These are phyloP conservation scores for Drosophila funebris DNA, from an alignment of 1,140 invertebrate species.

Conservation along the genomic window DNA sequence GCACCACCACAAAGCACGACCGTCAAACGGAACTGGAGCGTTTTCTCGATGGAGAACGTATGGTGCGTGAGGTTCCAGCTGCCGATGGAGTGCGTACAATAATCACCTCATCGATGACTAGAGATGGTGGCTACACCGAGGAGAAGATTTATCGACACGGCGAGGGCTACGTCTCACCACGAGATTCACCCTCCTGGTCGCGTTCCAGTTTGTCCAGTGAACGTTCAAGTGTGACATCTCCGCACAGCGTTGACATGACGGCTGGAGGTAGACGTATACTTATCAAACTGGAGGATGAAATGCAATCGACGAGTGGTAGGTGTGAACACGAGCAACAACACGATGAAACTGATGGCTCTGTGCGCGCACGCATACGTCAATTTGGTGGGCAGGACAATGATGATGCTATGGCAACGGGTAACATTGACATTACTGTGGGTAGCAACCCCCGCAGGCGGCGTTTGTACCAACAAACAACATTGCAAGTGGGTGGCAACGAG, in stretches of 20 bases:
- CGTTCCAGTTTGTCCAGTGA: slow-evolving; percentile 70
- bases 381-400: slow-evolving; percentile 64
- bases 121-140: slow-evolving; percentile 72
- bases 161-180: slow-evolving; percentile 76
- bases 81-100: slow-evolving; percentile 78
- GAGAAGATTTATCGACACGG: slow-evolving; percentile 81
- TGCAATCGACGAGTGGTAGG: slow-evolving; percentile 10
- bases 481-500: slow-evolving; percentile 71
- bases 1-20: slow-evolving; percentile 52
- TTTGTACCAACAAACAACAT: slow-evolving; percentile 74
- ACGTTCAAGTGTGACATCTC: slow-evolving; percentile 70
- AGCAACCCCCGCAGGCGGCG: slow-evolving; percentile 72
- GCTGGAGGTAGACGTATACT: slow-evolving; percentile 74
- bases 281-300: slow-evolving; percentile 74
- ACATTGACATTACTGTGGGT: slow-evolving; percentile 83
- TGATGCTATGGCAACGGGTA: slow-evolving; percentile 73
- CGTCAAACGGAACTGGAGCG: slow-evolving; percentile 56
- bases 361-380: slow-evolving; percentile 54
- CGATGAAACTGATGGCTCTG: slow-evolving; percentile 69
- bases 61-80: slow-evolving; percentile 64
- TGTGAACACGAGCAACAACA: slow-evolving; percentile 46
- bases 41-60: slow-evolving; percentile 71
- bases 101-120: slow-evolving; percentile 78
- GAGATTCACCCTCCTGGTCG: slow-evolving; percentile 68
- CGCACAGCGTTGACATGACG: slow-evolving; percentile 72